These are phyloP conservation scores for Ginglymostoma cirratum DNA, from an alignment of 2,113 vertebrate species.

Conservation along the genomic window DNA sequence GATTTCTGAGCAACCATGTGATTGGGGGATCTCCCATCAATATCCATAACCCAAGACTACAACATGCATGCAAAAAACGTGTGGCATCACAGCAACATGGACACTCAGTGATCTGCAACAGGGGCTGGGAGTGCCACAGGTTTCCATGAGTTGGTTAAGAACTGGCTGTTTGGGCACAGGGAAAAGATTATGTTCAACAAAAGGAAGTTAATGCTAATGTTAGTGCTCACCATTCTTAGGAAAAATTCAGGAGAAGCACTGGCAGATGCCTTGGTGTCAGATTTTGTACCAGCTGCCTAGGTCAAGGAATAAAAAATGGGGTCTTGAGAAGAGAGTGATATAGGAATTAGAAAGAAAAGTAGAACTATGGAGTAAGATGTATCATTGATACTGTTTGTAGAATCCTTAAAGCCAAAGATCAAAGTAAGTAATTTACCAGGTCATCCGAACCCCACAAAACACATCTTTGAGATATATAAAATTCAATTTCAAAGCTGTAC, in stretches of 20 bases:
- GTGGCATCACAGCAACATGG: not conserved
- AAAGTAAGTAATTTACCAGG: not conserved
- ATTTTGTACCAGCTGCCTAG: not conserved
- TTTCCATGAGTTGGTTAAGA: not conserved
- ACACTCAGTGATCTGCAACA: not conserved
- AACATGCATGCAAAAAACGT: not conserved
- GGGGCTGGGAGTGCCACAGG: not conserved
- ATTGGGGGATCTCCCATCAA: not conserved
- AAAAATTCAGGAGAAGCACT: not conserved
- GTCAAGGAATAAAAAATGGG: not conserved
- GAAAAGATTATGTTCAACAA: no score
- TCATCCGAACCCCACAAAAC: not conserved
- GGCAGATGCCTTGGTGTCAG: not conserved
- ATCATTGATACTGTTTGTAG: not conserved
- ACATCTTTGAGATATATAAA: not conserved
- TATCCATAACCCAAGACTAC: not conserved
- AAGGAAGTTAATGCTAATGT: not conserved
- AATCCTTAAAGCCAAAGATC: not conserved
- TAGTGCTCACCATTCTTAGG: not conserved
- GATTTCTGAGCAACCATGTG: not conserved
- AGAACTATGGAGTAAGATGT: not conserved
- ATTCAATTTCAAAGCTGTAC: not conserved
- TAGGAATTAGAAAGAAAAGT: not conserved
- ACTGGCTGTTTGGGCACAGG: not conserved
- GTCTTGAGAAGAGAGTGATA: not conserved